phyloP scores from a whole-genome alignment of 2,888 invertebrate genomes.

The Xestia c-nigrum region DNA sequence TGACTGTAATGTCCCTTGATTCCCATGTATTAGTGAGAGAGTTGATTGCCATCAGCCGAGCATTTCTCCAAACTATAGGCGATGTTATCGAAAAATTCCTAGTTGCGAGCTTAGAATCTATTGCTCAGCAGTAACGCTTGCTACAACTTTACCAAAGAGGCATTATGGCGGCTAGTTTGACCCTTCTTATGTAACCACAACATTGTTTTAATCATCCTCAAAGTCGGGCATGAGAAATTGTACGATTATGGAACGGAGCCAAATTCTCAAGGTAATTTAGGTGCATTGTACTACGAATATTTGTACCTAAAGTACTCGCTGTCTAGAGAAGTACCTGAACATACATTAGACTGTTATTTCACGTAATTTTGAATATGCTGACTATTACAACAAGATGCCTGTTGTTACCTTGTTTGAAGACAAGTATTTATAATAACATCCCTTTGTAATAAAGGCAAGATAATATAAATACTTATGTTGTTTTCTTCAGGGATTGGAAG shows the following conservation, averaged over 20 bases:
- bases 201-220: conserved; percentile 50
- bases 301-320: conserved; percentile 38
- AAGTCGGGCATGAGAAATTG: conserved; percentile 44
- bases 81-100: neutral
- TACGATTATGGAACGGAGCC: conserved; percentile 59
- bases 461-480: neutral
- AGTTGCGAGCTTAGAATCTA: neutral
- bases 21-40: neutral
- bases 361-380: neutral
- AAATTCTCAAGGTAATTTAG: conserved; percentile 59
- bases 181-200: conserved; percentile 58
- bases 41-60: neutral
- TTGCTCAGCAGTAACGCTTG: neutral
- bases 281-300: conserved; percentile 60
- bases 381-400: neutral
- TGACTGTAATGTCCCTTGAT: too few relatives aligned
- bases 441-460: neutral
- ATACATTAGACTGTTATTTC: neutral
- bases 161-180: conserved; percentile 27
- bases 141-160: neutral
- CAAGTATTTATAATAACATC: neutral
- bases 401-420: neutral
- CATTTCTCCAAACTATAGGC: neutral
- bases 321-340: conserved; percentile 21
- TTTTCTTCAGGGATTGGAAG: too few relatives aligned